Conservation (phyloP, 2,888 invertebrate genomes). For the Linyphia triangularis region DNA sequence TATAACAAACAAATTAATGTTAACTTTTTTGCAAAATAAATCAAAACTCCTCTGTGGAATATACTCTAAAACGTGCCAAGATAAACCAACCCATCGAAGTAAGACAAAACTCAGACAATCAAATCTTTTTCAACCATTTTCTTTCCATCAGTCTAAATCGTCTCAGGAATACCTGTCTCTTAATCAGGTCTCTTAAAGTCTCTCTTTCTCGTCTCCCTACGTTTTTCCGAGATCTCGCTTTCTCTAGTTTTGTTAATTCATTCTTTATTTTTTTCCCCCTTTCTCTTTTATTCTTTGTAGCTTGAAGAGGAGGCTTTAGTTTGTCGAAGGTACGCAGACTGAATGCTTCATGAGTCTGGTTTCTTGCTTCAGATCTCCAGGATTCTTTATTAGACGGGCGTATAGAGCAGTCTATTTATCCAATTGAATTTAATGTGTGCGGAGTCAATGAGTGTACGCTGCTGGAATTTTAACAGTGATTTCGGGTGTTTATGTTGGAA, state of each 20-base stretch:
- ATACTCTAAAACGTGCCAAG: too few relatives aligned
- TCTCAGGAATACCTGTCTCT: conserved; percentile 47
- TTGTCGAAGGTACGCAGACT: conserved; percentile 29
- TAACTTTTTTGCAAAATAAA: too few relatives aligned
- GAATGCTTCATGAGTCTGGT: conserved; percentile 44
- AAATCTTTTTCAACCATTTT: not conserved
- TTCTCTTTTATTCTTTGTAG: conserved; percentile 21
- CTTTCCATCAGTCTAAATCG: not conserved
- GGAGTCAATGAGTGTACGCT: not conserved
- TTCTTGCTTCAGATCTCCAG: not conserved
- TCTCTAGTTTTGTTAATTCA: conserved; percentile 40
- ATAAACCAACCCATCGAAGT: too few relatives aligned
- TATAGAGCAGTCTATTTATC: conserved; percentile 25
- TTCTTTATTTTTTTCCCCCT: not conserved
- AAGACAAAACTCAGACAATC: not conserved
- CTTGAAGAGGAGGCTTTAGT: conserved; percentile 42
- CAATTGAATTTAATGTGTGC: conserved; percentile 51
- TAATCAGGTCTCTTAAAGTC: conserved; percentile 55
- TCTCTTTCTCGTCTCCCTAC: conserved; percentile 1
- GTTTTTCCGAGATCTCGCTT: conserved; percentile 40
- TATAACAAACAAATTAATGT: too few relatives aligned
- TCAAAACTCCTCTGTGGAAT: too few relatives aligned
- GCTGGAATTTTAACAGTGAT: not conserved
- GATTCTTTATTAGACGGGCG: conserved; percentile 24
- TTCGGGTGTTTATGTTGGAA: not conserved